Evolutionary conservation across 2,888 invertebrate genomes (phyloP).

Genomic region (Cheiracanthium punctorium): DNA sequence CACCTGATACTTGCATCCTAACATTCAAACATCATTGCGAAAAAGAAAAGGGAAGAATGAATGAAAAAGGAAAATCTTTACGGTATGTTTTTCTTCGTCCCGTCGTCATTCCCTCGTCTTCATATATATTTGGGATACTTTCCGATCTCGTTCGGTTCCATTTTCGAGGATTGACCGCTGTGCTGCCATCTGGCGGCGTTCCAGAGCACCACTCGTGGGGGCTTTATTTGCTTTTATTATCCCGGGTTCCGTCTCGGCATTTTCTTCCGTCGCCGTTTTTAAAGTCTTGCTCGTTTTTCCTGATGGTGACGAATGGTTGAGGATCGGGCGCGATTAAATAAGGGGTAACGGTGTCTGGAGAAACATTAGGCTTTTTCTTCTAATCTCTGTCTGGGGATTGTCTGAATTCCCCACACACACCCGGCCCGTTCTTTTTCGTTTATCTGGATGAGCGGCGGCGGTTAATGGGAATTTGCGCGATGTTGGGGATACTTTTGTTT

Average conservation of each 20-base stretch:
- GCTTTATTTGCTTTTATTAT: too few relatives aligned
- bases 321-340: constrained; percentile 10
- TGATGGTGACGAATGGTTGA: neutral
- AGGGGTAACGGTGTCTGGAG: constrained; percentile 13
- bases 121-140: too few relatives aligned
- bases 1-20: neutral
- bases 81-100: neutral
- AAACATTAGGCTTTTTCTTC: constrained; percentile 7
- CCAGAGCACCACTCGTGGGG: neutral
- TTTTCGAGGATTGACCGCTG: neutral
- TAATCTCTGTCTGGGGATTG: constrained; percentile 13
- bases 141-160: neutral
- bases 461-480: neutral
- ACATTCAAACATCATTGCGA: neutral
- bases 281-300: neutral
- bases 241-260: neutral
- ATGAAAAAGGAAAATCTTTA: neutral
- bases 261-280: constrained; percentile 3
- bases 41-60: too few relatives aligned
- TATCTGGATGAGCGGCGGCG: neutral
- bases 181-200: constrained; percentile 11
- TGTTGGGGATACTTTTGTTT: neutral
- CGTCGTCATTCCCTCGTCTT: too few relatives aligned
- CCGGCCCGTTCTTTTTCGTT: neutral
- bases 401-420: neutral